Evolutionary conservation across 2,797 vertebrate genomes (phyloP).

Genomic region (Helicolenus hilgendorfi): DNA sequence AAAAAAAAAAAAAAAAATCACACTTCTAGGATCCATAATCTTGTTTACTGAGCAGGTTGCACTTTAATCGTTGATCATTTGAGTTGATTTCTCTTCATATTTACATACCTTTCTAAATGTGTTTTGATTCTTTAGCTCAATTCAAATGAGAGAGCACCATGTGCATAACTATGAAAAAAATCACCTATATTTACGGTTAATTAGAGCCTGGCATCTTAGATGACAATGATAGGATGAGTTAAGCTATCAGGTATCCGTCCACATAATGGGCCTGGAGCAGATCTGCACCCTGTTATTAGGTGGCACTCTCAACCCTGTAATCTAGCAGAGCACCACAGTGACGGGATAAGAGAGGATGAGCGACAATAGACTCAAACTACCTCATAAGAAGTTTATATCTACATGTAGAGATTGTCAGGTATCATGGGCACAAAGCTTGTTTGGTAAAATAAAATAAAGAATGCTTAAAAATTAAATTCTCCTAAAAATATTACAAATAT

Average conservation of each 20-base stretch:
- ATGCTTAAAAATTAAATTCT: neutral
- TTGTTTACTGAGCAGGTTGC: slow-evolving; percentile 89
- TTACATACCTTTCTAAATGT: slow-evolving; percentile 74
- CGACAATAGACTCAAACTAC: slow-evolving; percentile 52
- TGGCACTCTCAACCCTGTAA: slow-evolving; percentile 75
- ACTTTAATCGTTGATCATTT: slow-evolving; percentile 81
- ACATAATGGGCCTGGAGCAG: slow-evolving; percentile 60
- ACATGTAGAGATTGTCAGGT: neutral
- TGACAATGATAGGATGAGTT: slow-evolving; percentile 84
- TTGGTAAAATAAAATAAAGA: neutral
- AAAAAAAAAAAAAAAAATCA: slow-evolving; percentile 48
- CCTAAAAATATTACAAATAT: neutral
- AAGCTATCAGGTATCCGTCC: slow-evolving; percentile 83
- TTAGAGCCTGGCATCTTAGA: slow-evolving; percentile 85
- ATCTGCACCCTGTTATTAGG: slow-evolving; percentile 80
- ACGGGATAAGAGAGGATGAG: slow-evolving; percentile 46
- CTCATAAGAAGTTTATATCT: slow-evolving; percentile 32
- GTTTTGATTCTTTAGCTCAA: slow-evolving; percentile 81
- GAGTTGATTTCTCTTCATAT: slow-evolving; percentile 63
- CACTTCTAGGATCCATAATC: slow-evolving; percentile 89
- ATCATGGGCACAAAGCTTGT: neutral
- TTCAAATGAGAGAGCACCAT: slow-evolving; percentile 81
- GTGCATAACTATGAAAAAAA: slow-evolving; percentile 81
- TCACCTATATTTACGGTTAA: slow-evolving; percentile 87
- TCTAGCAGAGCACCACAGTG: slow-evolving; percentile 49